Evolutionary conservation across 2,888 invertebrate genomes (phyloP).

Genomic region (Scelioninae gen. 1): DNA sequence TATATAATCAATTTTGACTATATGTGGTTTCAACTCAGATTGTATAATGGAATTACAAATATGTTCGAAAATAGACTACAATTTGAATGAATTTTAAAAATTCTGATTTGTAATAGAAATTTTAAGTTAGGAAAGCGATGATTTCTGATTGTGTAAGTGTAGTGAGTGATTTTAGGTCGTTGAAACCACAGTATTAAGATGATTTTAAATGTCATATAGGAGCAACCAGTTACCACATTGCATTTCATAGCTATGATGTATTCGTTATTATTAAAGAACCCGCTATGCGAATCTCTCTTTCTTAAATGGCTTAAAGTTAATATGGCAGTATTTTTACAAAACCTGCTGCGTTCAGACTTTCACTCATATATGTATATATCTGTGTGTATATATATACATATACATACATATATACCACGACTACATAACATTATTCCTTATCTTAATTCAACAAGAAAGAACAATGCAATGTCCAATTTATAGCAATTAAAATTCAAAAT

Average conservation of each 20-base stretch:
- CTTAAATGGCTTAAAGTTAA: conserved; percentile 40
- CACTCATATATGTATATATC: conserved; percentile 8
- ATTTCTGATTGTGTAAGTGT: conserved; percentile 47
- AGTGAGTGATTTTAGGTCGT: conserved; percentile 75
- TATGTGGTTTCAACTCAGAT: conserved; percentile 29
- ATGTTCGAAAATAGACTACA: conserved; percentile 52
- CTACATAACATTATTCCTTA: conserved; percentile 28
- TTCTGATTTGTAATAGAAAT: neutral
- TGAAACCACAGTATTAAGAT: conserved; percentile 18
- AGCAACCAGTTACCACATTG: no score
- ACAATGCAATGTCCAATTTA: conserved; percentile 19
- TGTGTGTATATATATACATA: neutral
- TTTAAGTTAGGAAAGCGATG: neutral
- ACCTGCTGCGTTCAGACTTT: conserved; percentile 37
- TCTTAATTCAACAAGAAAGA: conserved; percentile 25
- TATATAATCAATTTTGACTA: conserved; percentile 52
- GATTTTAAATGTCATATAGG: neutral
- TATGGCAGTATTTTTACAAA: conserved; percentile 53
- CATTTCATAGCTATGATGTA: no score
- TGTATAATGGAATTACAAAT: conserved; percentile 27
- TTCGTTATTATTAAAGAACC: conserved; percentile 73
- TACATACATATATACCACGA: conserved; percentile 15
- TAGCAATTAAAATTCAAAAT: conserved; percentile 19
- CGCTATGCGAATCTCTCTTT: conserved; percentile 77
- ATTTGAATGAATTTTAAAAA: conserved; percentile 35